A percentile compares a stretch with the other conserved stretches of the same genome.
Evolutionary conservation across 2,113 vertebrate species (phyloP).

Genomic region (Upupa epops): DNA sequence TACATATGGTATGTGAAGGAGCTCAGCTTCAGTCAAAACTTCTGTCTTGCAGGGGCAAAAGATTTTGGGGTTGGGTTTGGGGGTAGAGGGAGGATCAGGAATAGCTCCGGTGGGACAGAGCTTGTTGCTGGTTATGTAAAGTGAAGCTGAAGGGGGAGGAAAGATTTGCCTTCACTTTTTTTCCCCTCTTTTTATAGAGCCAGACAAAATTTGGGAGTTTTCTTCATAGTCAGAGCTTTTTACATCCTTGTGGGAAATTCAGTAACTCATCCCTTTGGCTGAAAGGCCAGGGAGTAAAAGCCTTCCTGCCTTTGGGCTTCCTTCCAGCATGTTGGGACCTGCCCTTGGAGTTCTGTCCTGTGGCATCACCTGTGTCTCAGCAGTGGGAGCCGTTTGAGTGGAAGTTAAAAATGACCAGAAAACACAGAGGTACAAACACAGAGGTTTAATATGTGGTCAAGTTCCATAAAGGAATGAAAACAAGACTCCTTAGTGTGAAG

Average conservation of each 20-base stretch:
- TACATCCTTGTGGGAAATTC: neutral
- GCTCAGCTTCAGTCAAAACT: neutral
- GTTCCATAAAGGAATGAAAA: constrained; percentile 10
- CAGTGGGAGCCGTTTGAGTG: neutral
- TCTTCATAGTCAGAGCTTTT: neutral
- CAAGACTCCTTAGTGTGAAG: neutral
- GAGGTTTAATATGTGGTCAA: neutral
- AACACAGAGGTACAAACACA: fast-evolving
- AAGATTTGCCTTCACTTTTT: neutral
- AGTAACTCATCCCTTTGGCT: neutral
- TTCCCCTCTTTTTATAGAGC: neutral
- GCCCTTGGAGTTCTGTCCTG: neutral
- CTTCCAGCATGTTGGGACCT: neutral
- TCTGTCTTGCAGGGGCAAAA: neutral
- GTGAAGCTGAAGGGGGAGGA: neutral
- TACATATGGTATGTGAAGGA: fast-evolving
- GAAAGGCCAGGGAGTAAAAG: neutral
- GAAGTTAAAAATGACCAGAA: neutral
- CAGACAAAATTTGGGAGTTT: fast-evolving
- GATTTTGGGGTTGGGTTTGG: neutral
- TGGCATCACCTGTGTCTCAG: fast-evolving
- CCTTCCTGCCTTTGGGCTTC: neutral
- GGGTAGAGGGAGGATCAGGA: neutral
- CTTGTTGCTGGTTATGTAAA: neutral
- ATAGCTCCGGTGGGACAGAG: neutral